Evolutionary conservation across 2,888 invertebrate species (phyloP), one percentile per base, ranked within the genome.

Genomic region (Petrolisthes cinctipes): DNA sequence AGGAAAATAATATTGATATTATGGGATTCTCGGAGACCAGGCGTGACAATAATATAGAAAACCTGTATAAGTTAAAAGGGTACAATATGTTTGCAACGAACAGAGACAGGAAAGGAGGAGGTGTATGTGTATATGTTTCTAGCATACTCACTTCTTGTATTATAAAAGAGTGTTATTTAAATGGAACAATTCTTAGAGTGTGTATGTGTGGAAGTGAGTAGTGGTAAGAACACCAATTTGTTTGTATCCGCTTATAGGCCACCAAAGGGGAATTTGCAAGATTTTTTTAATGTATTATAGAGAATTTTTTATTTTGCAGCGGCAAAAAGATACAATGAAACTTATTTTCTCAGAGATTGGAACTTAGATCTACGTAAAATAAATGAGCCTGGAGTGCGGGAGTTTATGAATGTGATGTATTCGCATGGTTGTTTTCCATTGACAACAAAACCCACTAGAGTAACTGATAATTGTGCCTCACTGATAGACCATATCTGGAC

Each of bases 241-340:
- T 71, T 71, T 71, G 71, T 20, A 71, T 71, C 71, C 20, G 71
- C 20, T 71, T 71, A 71, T 17, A 71, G 71, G 17, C 71, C 71
- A 71, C 71, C 71, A 71, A 71, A 71, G 71, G 71, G 71, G 71
- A 71, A 71, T n/a, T n/a, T n/a, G n/a, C n/a, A n/a, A n/a, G n/a
- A n/a, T n/a, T n/a, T n/a, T n/a, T n/a, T n/a, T n/a, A n/a, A n/a
- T n/a, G n/a, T n/a, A n/a, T 71, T 61, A 14, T 9, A 61, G 14
- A 61, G 61, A 61, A 61, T 61, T 61, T 61, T 61, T 61, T 6
- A 61, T 61, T 61, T 14, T 61, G 61, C 61, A 61, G 61, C 14
- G 61, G 61, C 61, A 61, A 61, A 61, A 61, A 61, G 61, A 61
- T 61, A 61, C 61, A 61, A 61, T 61, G 61, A 61, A 61, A 61